A percentile compares a stretch with the other conserved stretches of the same genome.
Conservation (phyloP, 2,113 vertebrate species). For the Stegastes partitus region DNA sequence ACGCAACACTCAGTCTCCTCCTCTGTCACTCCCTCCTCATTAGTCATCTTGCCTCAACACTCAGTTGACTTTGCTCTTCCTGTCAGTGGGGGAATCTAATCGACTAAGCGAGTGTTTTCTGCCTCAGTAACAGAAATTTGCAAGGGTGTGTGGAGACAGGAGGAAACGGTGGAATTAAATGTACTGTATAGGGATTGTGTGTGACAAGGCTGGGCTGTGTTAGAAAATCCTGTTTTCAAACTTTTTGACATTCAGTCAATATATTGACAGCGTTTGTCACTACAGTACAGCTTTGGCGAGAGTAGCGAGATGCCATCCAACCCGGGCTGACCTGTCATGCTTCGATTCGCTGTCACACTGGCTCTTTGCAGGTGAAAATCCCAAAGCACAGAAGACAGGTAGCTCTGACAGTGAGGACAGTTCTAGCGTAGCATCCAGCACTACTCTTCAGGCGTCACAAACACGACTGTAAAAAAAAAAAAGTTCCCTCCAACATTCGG, state of each 20-base stretch:
- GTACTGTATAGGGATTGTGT: conserved; percentile 47
- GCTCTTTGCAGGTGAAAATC: conserved; percentile 66
- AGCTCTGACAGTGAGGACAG: conserved; percentile 55
- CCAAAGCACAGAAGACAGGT: conserved; percentile 55
- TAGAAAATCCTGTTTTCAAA: conserved; percentile 79
- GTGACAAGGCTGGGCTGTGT: conserved; percentile 70
- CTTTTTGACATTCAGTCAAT: conserved; percentile 84
- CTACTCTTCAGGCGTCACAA: conserved; percentile 39
- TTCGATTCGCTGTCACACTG: conserved; percentile 65
- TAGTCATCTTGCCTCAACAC: conserved; percentile 70
- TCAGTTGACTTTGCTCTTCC: conserved; percentile 76
- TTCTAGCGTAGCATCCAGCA: conserved; percentile 29
- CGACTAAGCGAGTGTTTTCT: conserved; percentile 81
- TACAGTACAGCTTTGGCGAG: conserved; percentile 67
- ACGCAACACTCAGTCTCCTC: conserved; percentile 66
- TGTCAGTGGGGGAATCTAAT: conserved; percentile 75
- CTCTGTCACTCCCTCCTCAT: conserved; percentile 76
- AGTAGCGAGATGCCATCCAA: conserved; percentile 56
- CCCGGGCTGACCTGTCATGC: conserved; percentile 60
- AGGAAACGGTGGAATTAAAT: conserved; percentile 57
- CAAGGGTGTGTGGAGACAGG: conserved; percentile 49
- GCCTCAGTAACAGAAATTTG: conserved; percentile 74
- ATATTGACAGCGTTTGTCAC: conserved; percentile 85
- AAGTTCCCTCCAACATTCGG: conserved; percentile 36
- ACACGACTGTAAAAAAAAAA: conserved; percentile 32